Conservation (phyloP, 2,797 vertebrate species). For the Geotria australis region DNA sequence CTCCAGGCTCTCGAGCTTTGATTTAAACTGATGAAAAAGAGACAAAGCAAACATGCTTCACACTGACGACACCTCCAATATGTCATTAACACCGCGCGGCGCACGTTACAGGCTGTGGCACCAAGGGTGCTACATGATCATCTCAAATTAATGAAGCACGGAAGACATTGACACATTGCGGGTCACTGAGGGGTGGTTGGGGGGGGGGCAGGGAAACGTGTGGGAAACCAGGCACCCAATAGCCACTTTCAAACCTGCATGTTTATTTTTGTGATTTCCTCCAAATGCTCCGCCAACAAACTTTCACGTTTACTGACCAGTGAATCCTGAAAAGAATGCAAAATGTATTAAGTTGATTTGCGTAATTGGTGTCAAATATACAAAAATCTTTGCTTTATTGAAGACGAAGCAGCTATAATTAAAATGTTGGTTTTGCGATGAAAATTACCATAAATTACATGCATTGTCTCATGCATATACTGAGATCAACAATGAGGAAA, state of each 20-base stretch:
- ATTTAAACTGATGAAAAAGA: neutral
- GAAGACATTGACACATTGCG: neutral
- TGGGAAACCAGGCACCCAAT: neutral
- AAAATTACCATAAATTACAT: too few relatives aligned
- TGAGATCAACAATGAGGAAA: too few relatives aligned
- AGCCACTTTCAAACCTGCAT: neutral
- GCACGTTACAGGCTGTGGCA: neutral
- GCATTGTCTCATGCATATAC: too few relatives aligned
- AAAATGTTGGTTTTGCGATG: too few relatives aligned
- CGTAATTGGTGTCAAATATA: too few relatives aligned
- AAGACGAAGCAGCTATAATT: too few relatives aligned
- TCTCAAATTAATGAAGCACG: neutral
- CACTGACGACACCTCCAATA: neutral
- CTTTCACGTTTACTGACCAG: neutral
- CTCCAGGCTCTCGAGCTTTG: neutral
- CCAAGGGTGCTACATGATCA: neutral
- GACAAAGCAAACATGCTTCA: neutral
- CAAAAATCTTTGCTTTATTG: too few relatives aligned
- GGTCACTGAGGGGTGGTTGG: neutral
- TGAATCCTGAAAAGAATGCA: neutral
- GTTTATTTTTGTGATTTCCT: neutral
- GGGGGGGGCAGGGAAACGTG: neutral
- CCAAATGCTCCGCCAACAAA: neutral
- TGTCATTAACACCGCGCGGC: neutral
- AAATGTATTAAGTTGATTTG: too few relatives aligned